phyloP scores from a whole-genome alignment of 30 jellyfish, hydroid and myxozoan species.

The Aurelia aurita complex sp. Pacific region DNA sequence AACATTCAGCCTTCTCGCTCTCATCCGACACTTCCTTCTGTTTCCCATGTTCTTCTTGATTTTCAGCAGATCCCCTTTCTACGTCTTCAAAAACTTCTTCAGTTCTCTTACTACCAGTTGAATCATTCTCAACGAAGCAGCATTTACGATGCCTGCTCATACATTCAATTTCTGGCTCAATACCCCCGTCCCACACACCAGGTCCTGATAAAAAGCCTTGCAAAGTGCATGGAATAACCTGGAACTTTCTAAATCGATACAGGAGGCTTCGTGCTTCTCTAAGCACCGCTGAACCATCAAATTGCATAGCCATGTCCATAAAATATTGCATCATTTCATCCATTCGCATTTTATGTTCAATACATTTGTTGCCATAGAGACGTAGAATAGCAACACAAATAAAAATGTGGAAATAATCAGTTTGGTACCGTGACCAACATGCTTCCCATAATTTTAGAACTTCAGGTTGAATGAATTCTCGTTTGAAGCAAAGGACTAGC shows the following conservation, averaged over 20 bases:
- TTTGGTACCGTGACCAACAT: constrained; percentile 97
- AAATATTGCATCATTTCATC: constrained; percentile 87
- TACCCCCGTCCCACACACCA: constrained; percentile 98
- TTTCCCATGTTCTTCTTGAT: background rate
- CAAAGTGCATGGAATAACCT: constrained; percentile 87
- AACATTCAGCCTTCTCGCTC: no score
- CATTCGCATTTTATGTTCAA: constrained; percentile 67
- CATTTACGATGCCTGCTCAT: constrained; percentile 71
- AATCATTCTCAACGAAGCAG: constrained; percentile 33
- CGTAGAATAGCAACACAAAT: constrained; percentile 81
- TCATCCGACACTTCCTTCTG: no score
- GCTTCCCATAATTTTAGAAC: constrained; percentile 94
- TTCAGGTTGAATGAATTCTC: constrained; percentile 88
- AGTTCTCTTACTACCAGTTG: background rate
- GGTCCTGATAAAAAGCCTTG: constrained; percentile 77
- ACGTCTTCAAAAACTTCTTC: background rate
- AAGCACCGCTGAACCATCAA: constrained; percentile 84
- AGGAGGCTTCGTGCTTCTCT: constrained; percentile 86
- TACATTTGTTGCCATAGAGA: constrained; percentile 70
- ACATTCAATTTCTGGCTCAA: constrained; percentile 91
- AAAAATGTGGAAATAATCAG: constrained; percentile 93
- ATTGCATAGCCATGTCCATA: constrained; percentile 86
- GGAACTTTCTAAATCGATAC: constrained; percentile 73
- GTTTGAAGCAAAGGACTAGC: constrained; percentile 94
- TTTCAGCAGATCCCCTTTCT: background rate